These are phyloP conservation scores for Hydropsyche betteni DNA, from an alignment of 2,888 invertebrate genomes.

Conservation along the genomic window DNA sequence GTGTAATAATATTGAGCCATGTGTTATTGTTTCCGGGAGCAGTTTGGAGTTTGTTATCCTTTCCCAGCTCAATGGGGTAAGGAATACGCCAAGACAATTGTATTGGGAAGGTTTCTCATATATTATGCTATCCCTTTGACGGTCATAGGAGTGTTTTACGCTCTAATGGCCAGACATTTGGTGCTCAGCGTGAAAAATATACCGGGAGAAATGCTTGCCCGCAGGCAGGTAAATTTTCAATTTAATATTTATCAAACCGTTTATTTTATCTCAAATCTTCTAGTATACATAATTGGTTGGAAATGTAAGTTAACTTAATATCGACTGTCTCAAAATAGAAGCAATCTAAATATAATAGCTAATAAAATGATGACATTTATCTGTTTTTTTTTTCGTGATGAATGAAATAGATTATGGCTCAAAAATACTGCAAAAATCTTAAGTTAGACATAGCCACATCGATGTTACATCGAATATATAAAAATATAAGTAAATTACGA, in stretches of 20 bases:
- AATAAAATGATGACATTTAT: too few species aligned
- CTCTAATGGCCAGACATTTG: constrained; percentile 87
- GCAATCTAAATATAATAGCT: too few species aligned
- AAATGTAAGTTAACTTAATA: neutral
- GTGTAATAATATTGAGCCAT: neutral
- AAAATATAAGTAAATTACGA: too few species aligned
- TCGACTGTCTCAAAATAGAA: neutral
- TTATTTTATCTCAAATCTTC: neutral
- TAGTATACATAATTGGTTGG: neutral
- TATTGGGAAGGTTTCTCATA: constrained; percentile 74
- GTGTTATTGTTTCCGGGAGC: constrained; percentile 45
- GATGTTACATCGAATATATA: too few species aligned
- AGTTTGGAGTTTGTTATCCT: constrained; percentile 77
- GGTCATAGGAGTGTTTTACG: constrained; percentile 87
- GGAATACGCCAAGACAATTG: constrained; percentile 71
- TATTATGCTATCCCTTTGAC: constrained; percentile 87
- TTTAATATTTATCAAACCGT: neutral
- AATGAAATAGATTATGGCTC: too few species aligned
- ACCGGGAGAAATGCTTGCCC: constrained; percentile 82
- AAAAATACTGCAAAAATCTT: too few species aligned
- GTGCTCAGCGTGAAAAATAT: constrained; percentile 82
- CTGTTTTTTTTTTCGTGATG: too few species aligned
- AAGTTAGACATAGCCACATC: too few species aligned
- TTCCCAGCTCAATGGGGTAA: constrained; percentile 76
- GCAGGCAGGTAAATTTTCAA: constrained; percentile 64